Evolutionary conservation across 2,113 vertebrate genomes (phyloP), one percentile per base, ranked within the genome.

Genomic region (Chrysochloris asiatica): DNA sequence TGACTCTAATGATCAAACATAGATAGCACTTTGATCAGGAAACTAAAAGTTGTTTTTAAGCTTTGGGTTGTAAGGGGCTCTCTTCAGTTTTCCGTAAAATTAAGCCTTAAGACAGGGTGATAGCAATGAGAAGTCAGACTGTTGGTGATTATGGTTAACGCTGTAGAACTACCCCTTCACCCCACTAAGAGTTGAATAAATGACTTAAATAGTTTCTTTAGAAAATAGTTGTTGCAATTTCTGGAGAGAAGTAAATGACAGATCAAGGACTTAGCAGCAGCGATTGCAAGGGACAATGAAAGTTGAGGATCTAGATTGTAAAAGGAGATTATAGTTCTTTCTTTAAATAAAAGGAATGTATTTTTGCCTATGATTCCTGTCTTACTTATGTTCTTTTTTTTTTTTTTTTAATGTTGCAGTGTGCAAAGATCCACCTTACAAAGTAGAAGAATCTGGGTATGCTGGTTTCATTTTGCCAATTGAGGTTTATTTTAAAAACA

Each of bases 401-500:
- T 94, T 85, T 95, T 82, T 24, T 92, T 89, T 93, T 71, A 94
- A 93, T 96, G 14, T 97, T 98, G 67, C 97, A 99, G 98, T 99
- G 96, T 99, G 98, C 96, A 99, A 98, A 97, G 98, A 99, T 92
- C 98, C 98, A 92, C 98, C 98, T 13, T 99, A 99, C 97, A 99
- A 99, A 98, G 98, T 99, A 96, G 98, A 99, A 97, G 98, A 99
- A 96, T 99, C 98, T 93, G 98, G 98, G 90, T 99, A 99, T 97
- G 98, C 98, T 97, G 98, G 98, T 96, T 99, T 99, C 95, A 99
- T 99, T 97, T 98, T 99, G 97, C 98, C 98, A 93, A 98, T 99
- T 97, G 98, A 99, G 94, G 98, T 99, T 96, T 99, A 99, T 96
- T 99, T 99, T 98, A 98, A 98, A 98, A 99, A 99, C 96, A 99